Base-by-base conservation (phyloP, 2,888 invertebrate species). In the Nineta flava region DNA sequence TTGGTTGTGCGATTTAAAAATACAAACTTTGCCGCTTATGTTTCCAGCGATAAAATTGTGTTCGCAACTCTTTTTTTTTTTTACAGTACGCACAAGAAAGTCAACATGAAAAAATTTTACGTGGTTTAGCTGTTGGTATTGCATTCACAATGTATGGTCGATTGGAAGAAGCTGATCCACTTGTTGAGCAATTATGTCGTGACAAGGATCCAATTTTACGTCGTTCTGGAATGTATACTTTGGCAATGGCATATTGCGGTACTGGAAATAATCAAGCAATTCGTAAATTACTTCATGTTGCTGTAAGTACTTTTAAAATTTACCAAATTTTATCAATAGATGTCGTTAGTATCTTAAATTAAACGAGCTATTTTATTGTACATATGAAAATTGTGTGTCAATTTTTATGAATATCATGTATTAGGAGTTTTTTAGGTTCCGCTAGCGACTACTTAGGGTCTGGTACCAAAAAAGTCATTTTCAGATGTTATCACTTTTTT, bases 181-280 rank as follows among this genome's bases (percentile, higher is more conserved):
- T 96, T 48, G 91, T 97, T 44, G 84, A 87, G 55, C 87, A 87
- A 56, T 74, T 99, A 45, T 78, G 86, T 54, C 79, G 85, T 51
- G 96, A 97, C 64, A 96, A 97, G 67, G 94, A 95, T 68, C 93
- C 95, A 6, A 84, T 96, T 57, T 72, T 97, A 52, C 79, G 96
- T 57, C 82, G 97, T 54, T 93, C 95, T 45, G 99, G 94, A 54
- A 96, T 97, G 82, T 96, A 96, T 70, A 96, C 96, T 1, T 76
- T 99, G 49, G 97, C 96, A 1, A 94, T 96, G 80, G 96, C 97
- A 0, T 97, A 97, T 66, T 94, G 93, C 65, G 99, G 99, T 49
- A 94, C 95, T 10, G 96, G 96, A 50, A 94, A 94, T 65, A 99
- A 97, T 65, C 85, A 88, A 64, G 97, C 97, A 2, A 95, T 97